A percentile compares a stretch with the other conserved stretches of the same genome.
Conservation (phyloP, 2,113 vertebrate species). For the Raja brachyura region DNA sequence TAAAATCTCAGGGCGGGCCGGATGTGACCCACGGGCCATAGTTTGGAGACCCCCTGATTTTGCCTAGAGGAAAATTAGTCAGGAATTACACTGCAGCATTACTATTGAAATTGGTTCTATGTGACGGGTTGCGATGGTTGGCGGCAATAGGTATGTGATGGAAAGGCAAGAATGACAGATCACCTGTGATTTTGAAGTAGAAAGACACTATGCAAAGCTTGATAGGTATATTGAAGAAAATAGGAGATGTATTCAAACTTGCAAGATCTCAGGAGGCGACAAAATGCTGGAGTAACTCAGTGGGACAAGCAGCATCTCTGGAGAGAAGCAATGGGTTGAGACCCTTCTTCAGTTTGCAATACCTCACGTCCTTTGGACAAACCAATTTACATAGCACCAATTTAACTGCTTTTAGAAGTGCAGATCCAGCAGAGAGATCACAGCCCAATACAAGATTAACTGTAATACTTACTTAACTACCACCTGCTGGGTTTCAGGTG, state of each 20-base stretch:
- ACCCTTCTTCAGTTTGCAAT: no score
- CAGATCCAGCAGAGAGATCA: neutral
- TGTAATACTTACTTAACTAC: conserved; percentile 11
- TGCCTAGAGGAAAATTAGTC: neutral
- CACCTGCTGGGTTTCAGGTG: neutral
- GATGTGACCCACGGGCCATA: no score
- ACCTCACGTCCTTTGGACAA: neutral
- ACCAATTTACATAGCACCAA: neutral
- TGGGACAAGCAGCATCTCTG: no score
- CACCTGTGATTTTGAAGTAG: neutral
- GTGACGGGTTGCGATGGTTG: no score
- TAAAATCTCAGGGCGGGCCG: no score
- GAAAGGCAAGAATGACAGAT: no score
- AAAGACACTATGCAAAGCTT: neutral
- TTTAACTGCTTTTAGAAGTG: neutral
- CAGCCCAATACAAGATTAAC: neutral
- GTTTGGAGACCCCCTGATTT: no score
- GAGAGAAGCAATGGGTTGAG: no score
- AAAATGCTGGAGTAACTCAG: no score
- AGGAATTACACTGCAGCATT: no score
- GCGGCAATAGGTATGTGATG: no score
- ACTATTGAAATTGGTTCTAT: neutral
- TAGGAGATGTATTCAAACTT: neutral
- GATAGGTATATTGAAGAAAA: neutral
- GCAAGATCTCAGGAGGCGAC: no score